These are phyloP conservation scores for Antennarius striatus DNA, from an alignment of 2,113 vertebrate species.

Conservation along the genomic window DNA sequence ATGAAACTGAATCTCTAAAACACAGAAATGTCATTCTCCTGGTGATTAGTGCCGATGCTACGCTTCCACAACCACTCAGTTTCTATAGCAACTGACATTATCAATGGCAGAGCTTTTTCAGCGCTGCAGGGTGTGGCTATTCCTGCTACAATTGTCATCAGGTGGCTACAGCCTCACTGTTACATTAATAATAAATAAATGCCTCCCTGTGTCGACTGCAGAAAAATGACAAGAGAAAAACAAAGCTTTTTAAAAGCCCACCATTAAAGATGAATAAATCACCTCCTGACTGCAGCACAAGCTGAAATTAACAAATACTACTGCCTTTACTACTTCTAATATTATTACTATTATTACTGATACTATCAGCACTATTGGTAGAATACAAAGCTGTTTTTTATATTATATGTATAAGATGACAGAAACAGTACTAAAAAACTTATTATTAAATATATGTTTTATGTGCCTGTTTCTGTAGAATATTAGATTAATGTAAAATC, in stretches of 20 bases:
- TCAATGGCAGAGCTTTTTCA: conserved; percentile 5
- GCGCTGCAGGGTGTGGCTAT: conserved; percentile 16
- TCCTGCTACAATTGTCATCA: conserved; percentile 6
- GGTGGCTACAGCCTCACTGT: conserved; percentile 14
- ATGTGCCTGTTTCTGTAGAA: no score
- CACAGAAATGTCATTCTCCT: neutral
- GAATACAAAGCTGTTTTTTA: neutral
- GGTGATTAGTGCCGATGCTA: neutral
- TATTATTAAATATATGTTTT: no score
- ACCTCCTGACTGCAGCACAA: neutral
- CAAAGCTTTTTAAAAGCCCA: conserved; percentile 17
- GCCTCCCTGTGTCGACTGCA: neutral
- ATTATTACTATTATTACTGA: neutral
- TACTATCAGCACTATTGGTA: neutral
- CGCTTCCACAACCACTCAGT: conserved; percentile 6
- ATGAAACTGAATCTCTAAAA: neutral
- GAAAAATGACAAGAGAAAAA: neutral
- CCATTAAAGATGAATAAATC: conserved; percentile 36
- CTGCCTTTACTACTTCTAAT: neutral
- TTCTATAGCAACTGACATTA: conserved; percentile 44
- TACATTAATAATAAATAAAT: conserved; percentile 20
- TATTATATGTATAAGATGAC: neutral
- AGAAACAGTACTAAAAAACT: no score
- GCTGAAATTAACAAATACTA: conserved; percentile 2
- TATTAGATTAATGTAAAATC: neutral